These are phyloP conservation scores for Poeciliopsis presidionis DNA, from an alignment of 2,797 vertebrate genomes.

Conservation along the genomic window DNA sequence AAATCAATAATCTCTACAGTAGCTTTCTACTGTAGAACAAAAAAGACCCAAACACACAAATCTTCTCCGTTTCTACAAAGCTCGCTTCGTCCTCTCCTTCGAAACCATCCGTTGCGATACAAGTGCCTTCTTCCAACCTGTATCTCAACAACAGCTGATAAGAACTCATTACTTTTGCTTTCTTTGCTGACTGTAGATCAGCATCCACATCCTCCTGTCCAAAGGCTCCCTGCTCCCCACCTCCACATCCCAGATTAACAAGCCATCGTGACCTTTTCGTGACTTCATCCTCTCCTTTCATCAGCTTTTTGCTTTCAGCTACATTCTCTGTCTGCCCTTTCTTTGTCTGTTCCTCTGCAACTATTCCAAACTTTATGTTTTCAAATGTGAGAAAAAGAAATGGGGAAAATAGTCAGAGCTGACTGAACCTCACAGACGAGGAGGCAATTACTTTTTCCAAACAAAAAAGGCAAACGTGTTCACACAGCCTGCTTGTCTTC, in stretches of 20 bases:
- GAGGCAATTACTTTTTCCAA: constrained; percentile 2
- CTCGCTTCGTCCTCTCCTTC: constrained; percentile 16
- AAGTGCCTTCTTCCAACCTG: constrained; percentile 11
- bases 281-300: constrained; percentile 21
- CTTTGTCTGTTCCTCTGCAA: neutral
- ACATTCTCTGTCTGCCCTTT: neutral
- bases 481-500: constrained; percentile 24
- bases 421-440: neutral
- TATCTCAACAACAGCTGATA: constrained; percentile 46
- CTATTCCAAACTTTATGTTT: constrained; percentile 9
- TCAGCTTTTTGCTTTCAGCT: neutral
- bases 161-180: constrained; percentile 37
- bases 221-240: constrained; percentile 1
- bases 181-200: constrained; percentile 30
- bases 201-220: neutral
- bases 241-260: constrained; percentile 3
- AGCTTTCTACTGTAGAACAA: neutral
- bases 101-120: constrained; percentile 20
- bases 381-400: constrained; percentile 13
- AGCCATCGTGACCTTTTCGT: constrained; percentile 5
- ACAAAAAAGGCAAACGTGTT: neutral
- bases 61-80: constrained; percentile 11
- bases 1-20: neutral
- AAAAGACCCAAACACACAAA: neutral
- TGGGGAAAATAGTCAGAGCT: constrained; percentile 10